phyloP scores from a whole-genome alignment of 2,113 vertebrate genomes.

The Promerops cafer region DNA sequence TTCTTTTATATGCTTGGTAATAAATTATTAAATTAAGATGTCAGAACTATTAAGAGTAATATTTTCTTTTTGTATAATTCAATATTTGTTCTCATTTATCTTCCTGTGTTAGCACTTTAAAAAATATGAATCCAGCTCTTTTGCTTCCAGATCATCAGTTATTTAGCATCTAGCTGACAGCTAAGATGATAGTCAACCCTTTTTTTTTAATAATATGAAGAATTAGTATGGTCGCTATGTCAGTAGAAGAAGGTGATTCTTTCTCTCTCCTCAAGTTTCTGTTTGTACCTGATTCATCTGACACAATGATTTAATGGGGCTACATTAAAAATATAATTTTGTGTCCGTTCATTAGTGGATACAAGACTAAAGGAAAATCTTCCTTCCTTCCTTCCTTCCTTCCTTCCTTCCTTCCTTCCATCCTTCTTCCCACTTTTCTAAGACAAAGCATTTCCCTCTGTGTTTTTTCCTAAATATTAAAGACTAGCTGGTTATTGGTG shows the following conservation, averaged over 20 bases:
- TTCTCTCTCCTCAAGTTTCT: not conserved
- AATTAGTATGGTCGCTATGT: not conserved
- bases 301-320: not conserved
- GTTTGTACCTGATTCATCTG: not conserved
- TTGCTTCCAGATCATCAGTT: not conserved
- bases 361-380: not conserved
- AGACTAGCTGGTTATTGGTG: not conserved
- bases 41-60: not conserved
- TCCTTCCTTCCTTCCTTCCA: not conserved
- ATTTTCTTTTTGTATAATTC: not conserved
- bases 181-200: rapidly evolving
- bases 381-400: not conserved
- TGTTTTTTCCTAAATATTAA: not conserved
- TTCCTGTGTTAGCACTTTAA: not conserved
- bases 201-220: not conserved
- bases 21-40: not conserved
- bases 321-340: not conserved
- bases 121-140: not conserved
- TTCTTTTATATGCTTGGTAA: not conserved
- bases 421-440: not conserved
- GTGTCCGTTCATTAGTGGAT: not conserved
- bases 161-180: not conserved
- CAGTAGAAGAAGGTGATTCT: not conserved
- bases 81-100: not conserved
- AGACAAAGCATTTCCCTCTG: not conserved